These are phyloP conservation scores for Origma solitaria DNA, from an alignment of 2,113 vertebrate genomes.

Conservation along the genomic window DNA sequence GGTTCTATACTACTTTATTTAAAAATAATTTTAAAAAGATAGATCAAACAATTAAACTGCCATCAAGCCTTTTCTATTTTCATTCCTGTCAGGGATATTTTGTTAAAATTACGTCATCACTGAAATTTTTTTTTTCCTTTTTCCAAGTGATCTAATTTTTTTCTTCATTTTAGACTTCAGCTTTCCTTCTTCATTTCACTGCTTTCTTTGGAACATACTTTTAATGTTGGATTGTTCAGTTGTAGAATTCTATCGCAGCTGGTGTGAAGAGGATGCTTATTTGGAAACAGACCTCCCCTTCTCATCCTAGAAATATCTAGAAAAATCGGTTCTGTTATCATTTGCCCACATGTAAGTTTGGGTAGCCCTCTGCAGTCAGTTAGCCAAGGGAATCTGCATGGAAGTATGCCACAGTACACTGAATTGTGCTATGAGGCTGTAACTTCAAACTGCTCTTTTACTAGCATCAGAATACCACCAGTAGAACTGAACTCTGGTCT, in stretches of 20 bases:
- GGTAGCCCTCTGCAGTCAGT: background rate
- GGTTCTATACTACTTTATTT: background rate
- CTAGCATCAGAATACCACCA: background rate
- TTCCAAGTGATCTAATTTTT: background rate
- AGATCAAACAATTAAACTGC: background rate
- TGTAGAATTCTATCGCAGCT: background rate
- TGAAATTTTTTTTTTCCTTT: background rate
- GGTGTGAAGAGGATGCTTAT: background rate
- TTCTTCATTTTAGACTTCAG: background rate
- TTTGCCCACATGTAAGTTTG: background rate
- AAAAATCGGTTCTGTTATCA: background rate
- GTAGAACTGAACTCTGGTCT: background rate
- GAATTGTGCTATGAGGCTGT: background rate
- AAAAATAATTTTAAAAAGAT: background rate
- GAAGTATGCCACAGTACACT: background rate
- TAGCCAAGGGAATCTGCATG: background rate
- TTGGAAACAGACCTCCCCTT: background rate
- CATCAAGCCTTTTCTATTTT: background rate
- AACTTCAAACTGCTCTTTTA: background rate
- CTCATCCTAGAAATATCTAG: background rate
- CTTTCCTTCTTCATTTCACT: background rate
- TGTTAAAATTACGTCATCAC: conserved; percentile 28
- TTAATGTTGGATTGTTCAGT: background rate
- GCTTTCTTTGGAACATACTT: conserved; percentile 13
- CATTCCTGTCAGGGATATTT: conserved; percentile 11